A percentile compares a stretch with the other conserved stretches of the same genome.
Conservation (phyloP, 2,113 vertebrate species). For the Eublepharis macularius region DNA sequence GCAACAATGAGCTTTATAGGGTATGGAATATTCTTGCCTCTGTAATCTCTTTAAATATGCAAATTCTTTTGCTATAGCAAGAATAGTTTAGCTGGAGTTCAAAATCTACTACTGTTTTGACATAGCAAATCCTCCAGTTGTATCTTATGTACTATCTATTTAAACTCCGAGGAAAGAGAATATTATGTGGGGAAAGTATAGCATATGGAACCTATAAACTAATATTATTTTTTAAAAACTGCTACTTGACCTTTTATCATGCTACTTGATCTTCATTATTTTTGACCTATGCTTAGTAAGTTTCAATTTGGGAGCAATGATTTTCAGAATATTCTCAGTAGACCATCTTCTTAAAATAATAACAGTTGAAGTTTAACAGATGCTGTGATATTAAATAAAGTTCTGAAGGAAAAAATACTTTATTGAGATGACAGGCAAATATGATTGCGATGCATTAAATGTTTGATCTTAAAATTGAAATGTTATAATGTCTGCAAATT, state of each 20-base stretch:
- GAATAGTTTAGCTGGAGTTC: background rate
- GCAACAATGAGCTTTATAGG: no score
- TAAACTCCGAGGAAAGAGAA: background rate
- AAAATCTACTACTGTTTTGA: background rate
- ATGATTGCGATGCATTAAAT: slow-evolving; percentile 38
- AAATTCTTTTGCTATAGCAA: background rate
- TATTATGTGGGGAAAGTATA: background rate
- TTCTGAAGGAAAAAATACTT: slow-evolving; percentile 40
- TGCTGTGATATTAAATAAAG: slow-evolving; percentile 31
- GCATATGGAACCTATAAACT: background rate
- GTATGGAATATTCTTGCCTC: no score
- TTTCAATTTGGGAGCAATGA: slow-evolving; percentile 9
- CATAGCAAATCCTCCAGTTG: background rate
- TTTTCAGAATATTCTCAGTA: slow-evolving; percentile 37
- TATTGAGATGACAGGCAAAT: slow-evolving; percentile 3
- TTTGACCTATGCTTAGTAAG: slow-evolving; percentile 9
- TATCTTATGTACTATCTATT: background rate
- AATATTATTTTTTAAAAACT: slow-evolving; percentile 17
- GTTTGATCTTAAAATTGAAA: slow-evolving; percentile 35
- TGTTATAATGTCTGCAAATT: slow-evolving; percentile 15
- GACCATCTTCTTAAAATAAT: slow-evolving; percentile 35
- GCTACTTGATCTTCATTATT: background rate
- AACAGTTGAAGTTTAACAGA: slow-evolving; percentile 17
- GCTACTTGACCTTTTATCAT: background rate
- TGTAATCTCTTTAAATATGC: no score